Percentiles rank a stretch among this genome's conserved stretches.
Conservation (phyloP, 2,888 invertebrate genomes). For the Clepsis dumicolana region DNA sequence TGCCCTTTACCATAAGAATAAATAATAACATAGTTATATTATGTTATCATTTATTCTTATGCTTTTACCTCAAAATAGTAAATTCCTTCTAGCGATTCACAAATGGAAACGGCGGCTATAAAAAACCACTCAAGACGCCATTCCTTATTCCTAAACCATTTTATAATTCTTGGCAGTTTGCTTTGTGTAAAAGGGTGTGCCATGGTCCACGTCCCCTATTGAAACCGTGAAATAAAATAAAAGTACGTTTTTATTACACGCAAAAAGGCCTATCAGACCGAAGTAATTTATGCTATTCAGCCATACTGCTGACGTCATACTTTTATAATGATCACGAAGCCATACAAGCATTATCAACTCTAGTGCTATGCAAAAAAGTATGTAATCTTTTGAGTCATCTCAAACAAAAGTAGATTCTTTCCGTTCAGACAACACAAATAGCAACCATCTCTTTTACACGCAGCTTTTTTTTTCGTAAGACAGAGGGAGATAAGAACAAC, state of each 20-base stretch:
- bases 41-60: too few species aligned
- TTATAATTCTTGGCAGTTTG: constrained; percentile 7
- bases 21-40: too few species aligned
- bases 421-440: constrained; percentile 50
- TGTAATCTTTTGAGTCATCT: constrained; percentile 35
- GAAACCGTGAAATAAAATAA: constrained; percentile 37
- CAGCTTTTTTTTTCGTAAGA: constrained; percentile 52
- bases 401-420: constrained; percentile 53
- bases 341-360: constrained; percentile 22
- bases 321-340: constrained; percentile 27
- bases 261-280: constrained; percentile 42
- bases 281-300: constrained; percentile 42
- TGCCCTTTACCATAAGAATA: too few species aligned
- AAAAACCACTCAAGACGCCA: background rate
- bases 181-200: constrained; percentile 33
- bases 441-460: constrained; percentile 61
- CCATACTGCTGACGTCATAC: constrained; percentile 41
- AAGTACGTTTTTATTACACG: constrained; percentile 39
- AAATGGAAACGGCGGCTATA: background rate
- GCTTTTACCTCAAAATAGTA: too few species aligned
- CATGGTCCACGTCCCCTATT: constrained; percentile 23
- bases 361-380: constrained; percentile 21
- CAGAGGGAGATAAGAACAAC: constrained; percentile 64
- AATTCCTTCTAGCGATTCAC: too few species aligned
- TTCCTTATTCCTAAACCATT: background rate